phyloP scores from a whole-genome alignment of 2,797 vertebrate genomes.

The Sebastes oblongus region DNA sequence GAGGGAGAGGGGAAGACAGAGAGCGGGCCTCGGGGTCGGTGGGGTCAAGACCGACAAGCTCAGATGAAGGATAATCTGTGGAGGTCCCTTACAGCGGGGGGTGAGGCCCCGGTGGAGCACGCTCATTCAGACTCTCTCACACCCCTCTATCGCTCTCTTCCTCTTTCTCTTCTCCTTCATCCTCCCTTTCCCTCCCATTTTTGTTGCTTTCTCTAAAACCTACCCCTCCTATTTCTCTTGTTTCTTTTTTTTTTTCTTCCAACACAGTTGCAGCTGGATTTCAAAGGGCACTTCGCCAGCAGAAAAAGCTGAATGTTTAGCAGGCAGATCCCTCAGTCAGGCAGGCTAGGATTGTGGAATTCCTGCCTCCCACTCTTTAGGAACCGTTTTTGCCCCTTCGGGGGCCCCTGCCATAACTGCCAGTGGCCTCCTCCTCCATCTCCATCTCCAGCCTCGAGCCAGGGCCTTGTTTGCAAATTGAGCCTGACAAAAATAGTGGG shows the following conservation, averaged over 20 bases:
- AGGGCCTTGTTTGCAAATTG: slow-evolving; percentile 77
- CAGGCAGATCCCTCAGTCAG: slow-evolving; percentile 76
- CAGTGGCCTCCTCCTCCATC: slow-evolving; percentile 73
- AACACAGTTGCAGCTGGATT: slow-evolving; percentile 82
- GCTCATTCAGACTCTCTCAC: slow-evolving; percentile 61
- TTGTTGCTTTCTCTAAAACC: slow-evolving; percentile 41
- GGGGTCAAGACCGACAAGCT: slow-evolving; percentile 75
- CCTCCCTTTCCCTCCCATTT: slow-evolving; percentile 33
- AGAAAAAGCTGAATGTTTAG: slow-evolving; percentile 83
- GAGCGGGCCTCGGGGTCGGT: slow-evolving; percentile 61
- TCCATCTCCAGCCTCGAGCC: slow-evolving; percentile 67
- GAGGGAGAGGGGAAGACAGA: slow-evolving; percentile 23
- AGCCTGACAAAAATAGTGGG: slow-evolving; percentile 72
- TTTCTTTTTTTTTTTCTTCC: slow-evolving; percentile 20
- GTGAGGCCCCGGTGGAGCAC: slow-evolving; percentile 75
- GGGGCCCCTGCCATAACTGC: slow-evolving; percentile 84
- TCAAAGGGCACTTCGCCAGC: slow-evolving; percentile 79
- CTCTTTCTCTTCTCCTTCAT: slow-evolving; percentile 54
- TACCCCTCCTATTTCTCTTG: slow-evolving; percentile 40
- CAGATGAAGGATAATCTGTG: slow-evolving; percentile 84
- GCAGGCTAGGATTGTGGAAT: slow-evolving; percentile 81
- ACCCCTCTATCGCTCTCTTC: slow-evolving; percentile 38
- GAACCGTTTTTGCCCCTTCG: slow-evolving; percentile 78
- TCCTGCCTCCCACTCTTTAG: slow-evolving; percentile 85
- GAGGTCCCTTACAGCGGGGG: slow-evolving; percentile 81